Evolutionary conservation across 1,140 invertebrate species (phyloP), one percentile per base, ranked within the genome.

Genomic region (Berghia stephanieae): DNA sequence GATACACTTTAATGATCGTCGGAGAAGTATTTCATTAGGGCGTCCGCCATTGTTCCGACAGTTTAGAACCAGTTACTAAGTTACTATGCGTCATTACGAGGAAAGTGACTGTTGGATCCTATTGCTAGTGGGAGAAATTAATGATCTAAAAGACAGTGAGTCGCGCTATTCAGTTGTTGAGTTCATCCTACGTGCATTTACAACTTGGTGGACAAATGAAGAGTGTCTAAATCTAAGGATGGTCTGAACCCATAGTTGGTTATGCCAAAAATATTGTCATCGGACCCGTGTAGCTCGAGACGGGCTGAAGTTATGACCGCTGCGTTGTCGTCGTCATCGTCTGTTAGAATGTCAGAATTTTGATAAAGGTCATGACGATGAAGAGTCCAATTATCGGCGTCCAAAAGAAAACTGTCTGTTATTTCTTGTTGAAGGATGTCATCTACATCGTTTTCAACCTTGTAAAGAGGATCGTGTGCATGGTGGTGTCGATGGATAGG

Each of bases 171-270:
- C n/a, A n/a, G n/a, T n/a, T n/a, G n/a, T n/a, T n/a, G n/a, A n/a
- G n/a, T n/a, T n/a, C n/a, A n/a, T n/a, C n/a, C n/a, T n/a, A n/a
- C n/a, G n/a, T n/a, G n/a, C n/a, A n/a, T n/a, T n/a, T n/a, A n/a
- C n/a, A n/a, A n/a, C n/a, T n/a, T n/a, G n/a, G n/a, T n/a, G n/a
- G n/a, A n/a, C n/a, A n/a, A n/a, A n/a, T n/a, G n/a, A n/a, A n/a
- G n/a, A n/a, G n/a, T n/a, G n/a, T n/a, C 60, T 10, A 18, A 38
- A 3, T 10, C 18, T 49, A 49, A 16, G 34, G 77, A 74, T 43
- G 70, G 31, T 1, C 60, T 52, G 31, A 49, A 74, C 24, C 70
- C 57, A 8, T 24, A 49, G 46, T 69, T 78, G 44, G 18, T 21
- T 46, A 74, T 78, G 10, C 77, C 77, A 2, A 4, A 67, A 38